Evolutionary conservation across 2,113 vertebrate species (phyloP).

Genomic region (Gulo gulo): DNA sequence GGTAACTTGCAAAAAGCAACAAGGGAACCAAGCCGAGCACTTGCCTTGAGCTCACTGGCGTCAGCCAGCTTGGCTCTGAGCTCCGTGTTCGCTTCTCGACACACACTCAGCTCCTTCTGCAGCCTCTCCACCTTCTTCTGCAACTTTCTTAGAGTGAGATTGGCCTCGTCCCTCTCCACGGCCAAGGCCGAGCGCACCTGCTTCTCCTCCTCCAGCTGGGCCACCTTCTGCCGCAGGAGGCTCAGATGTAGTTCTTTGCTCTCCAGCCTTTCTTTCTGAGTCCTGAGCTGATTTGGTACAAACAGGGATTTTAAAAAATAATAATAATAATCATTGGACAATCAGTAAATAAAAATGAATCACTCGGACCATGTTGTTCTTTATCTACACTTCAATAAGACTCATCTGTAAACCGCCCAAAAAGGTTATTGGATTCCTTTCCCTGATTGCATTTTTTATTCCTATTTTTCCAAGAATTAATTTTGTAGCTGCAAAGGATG

Average conservation of each 20-base stretch:
- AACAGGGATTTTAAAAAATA: background rate
- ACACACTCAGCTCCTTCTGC: conserved; percentile 86
- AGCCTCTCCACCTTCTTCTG: conserved; percentile 89
- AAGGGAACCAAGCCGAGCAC: conserved; percentile 10
- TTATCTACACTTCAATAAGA: background rate
- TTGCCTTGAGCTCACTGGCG: conserved; percentile 92
- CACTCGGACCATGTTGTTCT: background rate
- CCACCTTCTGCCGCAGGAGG: conserved; percentile 90
- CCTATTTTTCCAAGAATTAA: conserved; percentile 52
- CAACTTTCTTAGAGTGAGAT: conserved; percentile 82
- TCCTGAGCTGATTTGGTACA: conserved; percentile 86
- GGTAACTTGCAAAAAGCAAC: background rate
- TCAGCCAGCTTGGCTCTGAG: conserved; percentile 90
- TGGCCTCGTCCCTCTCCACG: conserved; percentile 85
- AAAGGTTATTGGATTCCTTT: conserved; percentile 30
- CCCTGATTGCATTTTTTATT: conserved; percentile 38
- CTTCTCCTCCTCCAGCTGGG: conserved; percentile 90
- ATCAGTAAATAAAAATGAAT: conserved; percentile 42
- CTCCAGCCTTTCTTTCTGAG: conserved; percentile 90
- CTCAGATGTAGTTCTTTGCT: conserved; percentile 91
- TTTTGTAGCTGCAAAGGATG: background rate
- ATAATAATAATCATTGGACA: background rate
- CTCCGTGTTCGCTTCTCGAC: conserved; percentile 83
- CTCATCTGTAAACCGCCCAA: background rate
- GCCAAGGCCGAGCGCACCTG: conserved; percentile 81